Conservation (phyloP, 1,140 invertebrate species). For the Drosophila jambulina region DNA sequence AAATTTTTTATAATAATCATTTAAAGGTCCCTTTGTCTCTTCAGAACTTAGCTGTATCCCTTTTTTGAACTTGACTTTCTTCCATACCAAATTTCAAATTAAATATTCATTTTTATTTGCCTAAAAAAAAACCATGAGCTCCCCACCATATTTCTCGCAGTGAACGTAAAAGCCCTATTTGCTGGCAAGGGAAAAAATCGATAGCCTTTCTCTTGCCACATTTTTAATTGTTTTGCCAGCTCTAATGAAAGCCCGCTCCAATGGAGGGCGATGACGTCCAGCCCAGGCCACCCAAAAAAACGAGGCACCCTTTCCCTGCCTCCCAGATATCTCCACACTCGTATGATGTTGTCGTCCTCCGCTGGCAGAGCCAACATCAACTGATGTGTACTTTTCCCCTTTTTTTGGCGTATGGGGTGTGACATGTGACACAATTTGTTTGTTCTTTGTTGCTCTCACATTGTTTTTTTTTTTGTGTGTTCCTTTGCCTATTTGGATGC, state of each 20-base stretch:
- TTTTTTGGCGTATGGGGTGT: conserved; percentile 53
- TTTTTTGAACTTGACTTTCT: not conserved
- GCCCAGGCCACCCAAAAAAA: conserved; percentile 23
- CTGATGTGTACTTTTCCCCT: conserved; percentile 51
- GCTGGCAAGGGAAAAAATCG: conserved; percentile 37
- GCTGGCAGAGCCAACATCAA: conserved; percentile 40
- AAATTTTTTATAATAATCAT: not conserved
- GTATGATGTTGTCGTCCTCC: conserved; percentile 35
- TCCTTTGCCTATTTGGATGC: conserved; percentile 57
- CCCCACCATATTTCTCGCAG: conserved; percentile 9
- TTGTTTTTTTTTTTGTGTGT: conserved; percentile 21
- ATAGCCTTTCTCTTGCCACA: conserved; percentile 50
- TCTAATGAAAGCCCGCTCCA: conserved; percentile 55
- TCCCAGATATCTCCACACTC: conserved; percentile 1
- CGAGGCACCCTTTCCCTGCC: not conserved
- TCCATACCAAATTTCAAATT: not conserved
- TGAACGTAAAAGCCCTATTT: conserved; percentile 16
- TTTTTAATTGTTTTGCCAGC: conserved; percentile 53
- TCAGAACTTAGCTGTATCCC: not conserved
- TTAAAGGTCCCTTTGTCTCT: no score
- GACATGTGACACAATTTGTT: conserved; percentile 65
- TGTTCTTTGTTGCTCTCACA: conserved; percentile 51
- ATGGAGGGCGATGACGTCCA: conserved; percentile 47
- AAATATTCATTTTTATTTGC: conserved; percentile 10
- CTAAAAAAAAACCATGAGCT: not conserved